Base-by-base conservation (phyloP, 2,888 invertebrate species). In the Drosophila neotestacea region DNA sequence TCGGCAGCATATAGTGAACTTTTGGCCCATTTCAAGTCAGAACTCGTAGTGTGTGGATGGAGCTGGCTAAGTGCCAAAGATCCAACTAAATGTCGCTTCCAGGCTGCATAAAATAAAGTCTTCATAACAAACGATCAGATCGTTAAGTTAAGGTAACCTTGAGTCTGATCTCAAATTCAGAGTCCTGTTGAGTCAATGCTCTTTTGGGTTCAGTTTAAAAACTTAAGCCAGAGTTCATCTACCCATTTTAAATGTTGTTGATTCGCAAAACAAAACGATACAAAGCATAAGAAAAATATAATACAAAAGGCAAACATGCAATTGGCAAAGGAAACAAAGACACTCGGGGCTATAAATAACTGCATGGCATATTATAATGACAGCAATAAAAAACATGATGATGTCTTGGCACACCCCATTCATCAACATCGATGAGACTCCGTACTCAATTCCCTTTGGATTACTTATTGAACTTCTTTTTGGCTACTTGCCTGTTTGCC, bases 361-460 rank as follows among this genome's bases (percentile, higher is more conserved):
- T 66, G 62, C 59, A 65, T 67, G 65, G 60, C 88, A 86, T 60
- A 69, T 85, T 88, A 89, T 90, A 88, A 90, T 90, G 90, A 90
- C 85, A 84, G 90, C 90, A 74, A 90, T 90, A 90, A 85, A 88
- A 89, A 73, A 86, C 56, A 64, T 55, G 67, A 88, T 77, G 84
- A 89, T 85, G 84, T 70, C 81, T 72, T 61, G 88, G 82, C 90
- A 81, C 82, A 84, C 89, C 88, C 90, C 85, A 85, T 85, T 89
- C 88, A 85, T 85, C 89, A 85, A 68, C 61, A 85, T 90, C 88
- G 87, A 77, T 80, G 73, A 22, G 52, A 54, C 30, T 44, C 28
- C 28, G 28, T 4, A 30, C 36, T 36, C 36, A 13, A 10, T 28
- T 32, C 56, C 46, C 52, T 42, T 54, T 28, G 41, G 27, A 58